Percentiles rank a stretch among this genome's conserved stretches.
Conservation (phyloP, 2,113 vertebrate genomes). For the Pluvialis apricaria region DNA sequence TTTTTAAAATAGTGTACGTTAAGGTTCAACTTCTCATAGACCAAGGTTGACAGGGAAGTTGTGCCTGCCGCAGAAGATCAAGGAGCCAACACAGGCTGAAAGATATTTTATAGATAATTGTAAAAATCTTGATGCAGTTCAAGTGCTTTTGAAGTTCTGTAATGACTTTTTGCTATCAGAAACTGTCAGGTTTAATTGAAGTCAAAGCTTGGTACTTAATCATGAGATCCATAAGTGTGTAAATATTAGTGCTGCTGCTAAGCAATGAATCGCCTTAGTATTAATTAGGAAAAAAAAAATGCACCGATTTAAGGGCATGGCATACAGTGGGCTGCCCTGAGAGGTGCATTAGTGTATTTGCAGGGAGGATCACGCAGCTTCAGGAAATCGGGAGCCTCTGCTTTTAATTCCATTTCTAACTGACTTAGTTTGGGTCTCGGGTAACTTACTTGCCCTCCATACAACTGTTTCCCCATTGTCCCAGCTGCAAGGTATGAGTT, state of each 20-base stretch:
- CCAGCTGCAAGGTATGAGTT: background rate
- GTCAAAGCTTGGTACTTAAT: slow-evolving; percentile 31
- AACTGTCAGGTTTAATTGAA: slow-evolving; percentile 52
- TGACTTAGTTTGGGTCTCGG: accelerated
- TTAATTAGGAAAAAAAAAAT: background rate
- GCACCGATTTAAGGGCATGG: background rate
- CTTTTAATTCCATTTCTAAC: background rate
- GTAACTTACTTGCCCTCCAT: background rate
- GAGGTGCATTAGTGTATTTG: background rate
- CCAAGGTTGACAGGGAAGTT: slow-evolving; percentile 15
- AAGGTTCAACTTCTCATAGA: slow-evolving; percentile 12
- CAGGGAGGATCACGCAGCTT: background rate
- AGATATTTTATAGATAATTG: slow-evolving; percentile 38
- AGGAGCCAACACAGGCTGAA: slow-evolving; percentile 21
- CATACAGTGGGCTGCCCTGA: background rate
- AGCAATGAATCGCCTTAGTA: background rate
- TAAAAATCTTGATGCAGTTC: slow-evolving; percentile 29
- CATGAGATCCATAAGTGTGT: background rate
- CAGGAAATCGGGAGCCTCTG: background rate
- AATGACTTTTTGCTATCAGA: slow-evolving; percentile 44
- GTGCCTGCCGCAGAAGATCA: slow-evolving; percentile 8
- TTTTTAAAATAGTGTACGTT: background rate
- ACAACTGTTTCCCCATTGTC: background rate
- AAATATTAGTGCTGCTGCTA: slow-evolving; percentile 38
- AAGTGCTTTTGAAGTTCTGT: slow-evolving; percentile 45